These are phyloP conservation scores for Drosophila guanche DNA, from an alignment of 1,140 invertebrate species.

Conservation along the genomic window DNA sequence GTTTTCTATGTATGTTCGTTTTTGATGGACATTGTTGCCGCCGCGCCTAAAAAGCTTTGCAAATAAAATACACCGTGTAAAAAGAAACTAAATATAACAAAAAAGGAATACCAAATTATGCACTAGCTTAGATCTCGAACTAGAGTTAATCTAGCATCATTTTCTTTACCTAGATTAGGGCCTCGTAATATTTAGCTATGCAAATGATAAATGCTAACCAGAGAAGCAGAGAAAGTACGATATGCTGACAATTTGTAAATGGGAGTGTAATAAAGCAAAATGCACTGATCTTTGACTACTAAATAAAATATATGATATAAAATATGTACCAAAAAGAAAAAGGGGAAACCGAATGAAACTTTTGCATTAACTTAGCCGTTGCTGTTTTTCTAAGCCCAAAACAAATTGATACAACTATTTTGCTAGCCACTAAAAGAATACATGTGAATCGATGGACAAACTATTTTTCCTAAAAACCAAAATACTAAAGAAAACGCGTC, in stretches of 20 bases:
- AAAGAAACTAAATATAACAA: slow-evolving; percentile 43
- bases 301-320: slow-evolving; percentile 15
- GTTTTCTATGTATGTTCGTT: slow-evolving; percentile 48
- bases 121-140: slow-evolving; percentile 53
- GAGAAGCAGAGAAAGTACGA: slow-evolving; percentile 13
- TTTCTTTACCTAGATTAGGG: slow-evolving; percentile 64
- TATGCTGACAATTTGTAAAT: slow-evolving; percentile 49
- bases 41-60: slow-evolving; percentile 73
- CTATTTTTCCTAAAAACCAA: slow-evolving; percentile 66
- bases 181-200: slow-evolving; percentile 54
- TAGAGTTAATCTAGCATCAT: slow-evolving; percentile 58
- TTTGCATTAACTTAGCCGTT: slow-evolving; percentile 53
- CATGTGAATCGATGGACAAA: slow-evolving; percentile 16
- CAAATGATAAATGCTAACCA: slow-evolving; percentile 50
- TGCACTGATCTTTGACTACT: slow-evolving; percentile 62
- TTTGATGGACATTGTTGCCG: slow-evolving; percentile 79
- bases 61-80: slow-evolving; percentile 58
- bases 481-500: slow-evolving; percentile 29
- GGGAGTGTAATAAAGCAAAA: slow-evolving; percentile 51
- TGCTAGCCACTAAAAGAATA: slow-evolving; percentile 46
- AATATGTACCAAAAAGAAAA: slow-evolving; percentile 11
- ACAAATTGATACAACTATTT: slow-evolving; percentile 56
- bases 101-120: slow-evolving; percentile 17
- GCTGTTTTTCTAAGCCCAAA: slow-evolving; percentile 54
- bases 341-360: slow-evolving; percentile 19